phyloP scores from a whole-genome alignment of 2,797 vertebrate species.

The Lutjanus campechanus region DNA sequence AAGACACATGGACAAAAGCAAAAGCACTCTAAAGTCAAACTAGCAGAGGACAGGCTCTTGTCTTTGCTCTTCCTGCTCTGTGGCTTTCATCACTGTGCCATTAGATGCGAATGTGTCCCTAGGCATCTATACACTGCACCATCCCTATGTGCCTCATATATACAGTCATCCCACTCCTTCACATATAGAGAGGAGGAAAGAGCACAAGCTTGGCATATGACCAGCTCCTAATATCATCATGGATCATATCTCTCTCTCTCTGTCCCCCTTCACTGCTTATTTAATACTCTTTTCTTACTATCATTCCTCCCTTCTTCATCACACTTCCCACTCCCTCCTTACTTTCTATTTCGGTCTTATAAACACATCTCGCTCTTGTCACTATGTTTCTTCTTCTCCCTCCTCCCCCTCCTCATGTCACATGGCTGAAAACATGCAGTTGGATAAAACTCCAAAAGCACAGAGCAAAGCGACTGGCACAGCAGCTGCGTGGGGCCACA shows the following conservation, averaged over 20 bases:
- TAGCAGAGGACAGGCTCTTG: neutral
- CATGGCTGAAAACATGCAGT: constrained; percentile 73
- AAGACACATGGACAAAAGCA: constrained; percentile 22
- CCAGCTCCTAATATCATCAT: constrained; percentile 23
- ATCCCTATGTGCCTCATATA: constrained; percentile 22
- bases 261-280: constrained; percentile 6
- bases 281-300: constrained; percentile 35
- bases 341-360: constrained; percentile 67
- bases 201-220: constrained; percentile 14
- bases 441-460: constrained; percentile 42
- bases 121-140: constrained; percentile 30
- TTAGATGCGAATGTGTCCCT: constrained; percentile 32
- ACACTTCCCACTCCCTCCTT: constrained; percentile 33
- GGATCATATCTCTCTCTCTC: constrained; percentile 26
- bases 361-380: constrained; percentile 53
- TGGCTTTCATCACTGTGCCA: constrained; percentile 14
- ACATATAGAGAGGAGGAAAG: constrained; percentile 4
- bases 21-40: neutral
- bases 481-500: neutral
- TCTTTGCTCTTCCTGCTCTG: constrained; percentile 13
- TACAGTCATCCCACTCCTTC: constrained; percentile 15
- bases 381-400: constrained; percentile 27
- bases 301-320: constrained; percentile 38
- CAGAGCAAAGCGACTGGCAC: constrained; percentile 30
- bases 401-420: constrained; percentile 48